Evolutionary conservation across 2,797 vertebrate species (phyloP).

Genomic region (Chrysocyon brachyurus): DNA sequence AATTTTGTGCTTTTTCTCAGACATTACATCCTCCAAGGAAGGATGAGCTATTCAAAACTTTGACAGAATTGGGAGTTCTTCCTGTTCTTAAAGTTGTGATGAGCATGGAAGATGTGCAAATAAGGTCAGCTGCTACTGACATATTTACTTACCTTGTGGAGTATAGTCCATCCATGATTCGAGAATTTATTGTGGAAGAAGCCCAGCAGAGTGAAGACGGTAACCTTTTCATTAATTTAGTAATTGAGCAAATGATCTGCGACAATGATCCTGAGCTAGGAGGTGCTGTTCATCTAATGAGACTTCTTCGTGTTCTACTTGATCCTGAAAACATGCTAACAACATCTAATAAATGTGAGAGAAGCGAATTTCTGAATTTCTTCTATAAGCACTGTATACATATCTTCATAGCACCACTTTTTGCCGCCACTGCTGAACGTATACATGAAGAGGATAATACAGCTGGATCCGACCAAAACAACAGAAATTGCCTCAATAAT

Average conservation of each 20-base stretch:
- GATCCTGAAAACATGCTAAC: slow-evolving; percentile 96
- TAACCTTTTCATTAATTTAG: slow-evolving; percentile 96
- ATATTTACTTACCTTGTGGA: slow-evolving; percentile 98
- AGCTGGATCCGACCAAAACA: slow-evolving; percentile 91
- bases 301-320: slow-evolving; percentile 93
- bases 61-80: slow-evolving; percentile 94
- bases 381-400: slow-evolving; percentile 99
- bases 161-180: slow-evolving; percentile 95
- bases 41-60: slow-evolving; percentile 93
- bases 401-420: slow-evolving; percentile 94
- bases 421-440: slow-evolving; percentile 94
- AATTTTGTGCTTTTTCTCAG: slow-evolving; percentile 96
- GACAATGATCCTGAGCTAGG: slow-evolving; percentile 97
- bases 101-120: slow-evolving; percentile 94
- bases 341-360: slow-evolving; percentile 94
- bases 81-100: slow-evolving; percentile 95
- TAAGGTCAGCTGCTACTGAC: slow-evolving; percentile 95
- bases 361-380: slow-evolving; percentile 96
- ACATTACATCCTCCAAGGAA: slow-evolving; percentile 93
- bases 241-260: slow-evolving; percentile 98
- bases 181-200: slow-evolving; percentile 96
- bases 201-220: slow-evolving; percentile 94
- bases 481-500: slow-evolving; percentile 95
- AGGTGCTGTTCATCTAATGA: slow-evolving; percentile 94
- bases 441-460: slow-evolving; percentile 91